Conservation (phyloP, 2,888 invertebrate genomes). For the Mimachlamys varia region DNA sequence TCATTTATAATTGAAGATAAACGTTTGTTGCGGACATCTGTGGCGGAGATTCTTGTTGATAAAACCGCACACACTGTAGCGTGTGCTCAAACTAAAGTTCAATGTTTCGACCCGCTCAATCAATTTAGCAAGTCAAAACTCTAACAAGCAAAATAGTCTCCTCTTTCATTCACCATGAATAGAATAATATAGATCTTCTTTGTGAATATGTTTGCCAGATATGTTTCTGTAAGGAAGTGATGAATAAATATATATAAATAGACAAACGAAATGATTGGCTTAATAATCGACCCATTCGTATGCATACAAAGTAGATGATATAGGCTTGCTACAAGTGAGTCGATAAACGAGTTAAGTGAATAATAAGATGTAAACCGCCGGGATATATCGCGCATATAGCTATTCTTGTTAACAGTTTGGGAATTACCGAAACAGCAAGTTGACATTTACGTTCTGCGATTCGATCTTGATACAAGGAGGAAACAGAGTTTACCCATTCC, state of each 20-base stretch:
- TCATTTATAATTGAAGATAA: background rate
- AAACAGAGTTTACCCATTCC: background rate
- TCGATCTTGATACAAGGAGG: background rate
- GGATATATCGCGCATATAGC: background rate
- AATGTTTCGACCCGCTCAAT: background rate
- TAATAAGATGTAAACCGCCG: background rate
- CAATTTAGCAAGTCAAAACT: background rate
- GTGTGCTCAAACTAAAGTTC: background rate
- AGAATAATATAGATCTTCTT: background rate
- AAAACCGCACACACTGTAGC: background rate
- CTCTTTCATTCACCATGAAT: background rate
- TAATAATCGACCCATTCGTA: background rate
- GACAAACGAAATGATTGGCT: background rate
- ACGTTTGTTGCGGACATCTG: background rate
- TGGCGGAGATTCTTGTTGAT: background rate
- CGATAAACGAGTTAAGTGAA: background rate
- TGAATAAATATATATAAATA: slow-evolving; percentile 31
- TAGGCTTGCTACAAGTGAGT: background rate
- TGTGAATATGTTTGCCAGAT: background rate
- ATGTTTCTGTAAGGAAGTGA: background rate
- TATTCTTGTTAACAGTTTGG: slow-evolving; percentile 1
- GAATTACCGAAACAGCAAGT: background rate
- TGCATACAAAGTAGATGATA: background rate
- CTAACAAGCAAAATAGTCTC: background rate
- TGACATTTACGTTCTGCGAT: background rate